Base-by-base conservation (phyloP, 2,888 invertebrate genomes). In the Octodonta nipae region DNA sequence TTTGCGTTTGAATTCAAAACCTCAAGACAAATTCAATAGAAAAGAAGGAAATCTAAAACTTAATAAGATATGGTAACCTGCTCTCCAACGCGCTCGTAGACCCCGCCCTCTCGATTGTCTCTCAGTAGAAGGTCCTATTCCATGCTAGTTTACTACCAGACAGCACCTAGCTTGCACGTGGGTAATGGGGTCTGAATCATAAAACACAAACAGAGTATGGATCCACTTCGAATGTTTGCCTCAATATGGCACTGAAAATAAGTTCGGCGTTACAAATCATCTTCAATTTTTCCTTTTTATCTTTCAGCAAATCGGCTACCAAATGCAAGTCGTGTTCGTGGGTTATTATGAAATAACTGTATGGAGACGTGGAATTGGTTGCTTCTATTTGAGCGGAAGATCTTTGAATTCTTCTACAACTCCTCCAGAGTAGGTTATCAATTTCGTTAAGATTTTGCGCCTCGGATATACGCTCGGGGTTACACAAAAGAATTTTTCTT, bases 381-480 rank as follows among this genome's bases (percentile, higher is more conserved):
- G 85, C 82, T 45, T 79, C 78, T 47, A 87, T 82, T 26, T 78
- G 74, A 8, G 75, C 71, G 26, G 78, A 67, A 0, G 82, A 76
- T 2, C 86, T 74, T 30, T 86, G 68, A 33, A 79, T 78, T 43
- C 77, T 75, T 92, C 87, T 10, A 92, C 78, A 30, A 68, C 35
- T 1, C 55, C 55, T 3, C 95, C 95, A 22, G 86, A 87, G 29
- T 79, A 71, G 52, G 85, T 82, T 24, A 96, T 83, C 61, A 96
- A 78, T 49, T 82, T 81, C 2, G 73, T 70, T 25, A 96, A 65
- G 13, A 79, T 71, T 0, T 68, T 63, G 10, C 74, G 70, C 1
- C 78, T 71, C 0, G 93, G 93, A 44, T 78, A 73, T 2, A 93
- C 87, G 53, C 86, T 83, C 0, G 92, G 92, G 0, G 95, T 93